Conservation (phyloP, 2,113 vertebrate species). For the Myiozetetes cayanensis region DNA sequence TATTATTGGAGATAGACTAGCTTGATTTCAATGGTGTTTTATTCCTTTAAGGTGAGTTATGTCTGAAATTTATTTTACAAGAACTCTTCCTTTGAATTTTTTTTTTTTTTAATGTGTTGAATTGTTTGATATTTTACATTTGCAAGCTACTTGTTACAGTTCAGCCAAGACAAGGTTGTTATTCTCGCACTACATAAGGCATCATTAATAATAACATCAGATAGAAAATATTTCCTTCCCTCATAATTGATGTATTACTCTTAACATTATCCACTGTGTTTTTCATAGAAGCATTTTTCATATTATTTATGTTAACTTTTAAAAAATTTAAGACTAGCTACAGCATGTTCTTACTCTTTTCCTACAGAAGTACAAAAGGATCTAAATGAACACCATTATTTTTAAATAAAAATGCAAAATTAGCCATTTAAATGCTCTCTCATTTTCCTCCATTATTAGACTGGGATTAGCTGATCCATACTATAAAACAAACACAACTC, state of each 20-base stretch:
- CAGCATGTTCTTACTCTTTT: background rate
- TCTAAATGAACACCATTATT: background rate
- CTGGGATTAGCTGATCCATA: background rate
- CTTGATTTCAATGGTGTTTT: background rate
- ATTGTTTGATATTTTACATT: constrained; percentile 26
- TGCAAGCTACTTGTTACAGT: constrained; percentile 40
- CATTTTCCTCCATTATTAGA: background rate
- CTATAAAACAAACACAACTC: background rate
- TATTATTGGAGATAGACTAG: background rate
- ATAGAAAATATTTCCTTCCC: background rate
- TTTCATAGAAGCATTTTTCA: background rate
- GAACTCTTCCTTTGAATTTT: background rate
- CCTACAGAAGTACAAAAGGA: background rate
- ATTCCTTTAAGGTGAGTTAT: background rate
- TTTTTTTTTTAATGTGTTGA: background rate
- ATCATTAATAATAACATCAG: constrained; percentile 25
- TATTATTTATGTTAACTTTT: background rate
- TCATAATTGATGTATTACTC: constrained; percentile 18
- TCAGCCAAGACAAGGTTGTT: background rate
- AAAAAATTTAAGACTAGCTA: background rate
- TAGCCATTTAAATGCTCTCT: background rate
- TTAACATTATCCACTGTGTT: background rate
- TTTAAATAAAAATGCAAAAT: background rate
- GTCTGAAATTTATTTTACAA: background rate
- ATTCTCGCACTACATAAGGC: background rate